phyloP scores from a whole-genome alignment of 2,797 vertebrate species.

The Steatocranus sp. region DNA sequence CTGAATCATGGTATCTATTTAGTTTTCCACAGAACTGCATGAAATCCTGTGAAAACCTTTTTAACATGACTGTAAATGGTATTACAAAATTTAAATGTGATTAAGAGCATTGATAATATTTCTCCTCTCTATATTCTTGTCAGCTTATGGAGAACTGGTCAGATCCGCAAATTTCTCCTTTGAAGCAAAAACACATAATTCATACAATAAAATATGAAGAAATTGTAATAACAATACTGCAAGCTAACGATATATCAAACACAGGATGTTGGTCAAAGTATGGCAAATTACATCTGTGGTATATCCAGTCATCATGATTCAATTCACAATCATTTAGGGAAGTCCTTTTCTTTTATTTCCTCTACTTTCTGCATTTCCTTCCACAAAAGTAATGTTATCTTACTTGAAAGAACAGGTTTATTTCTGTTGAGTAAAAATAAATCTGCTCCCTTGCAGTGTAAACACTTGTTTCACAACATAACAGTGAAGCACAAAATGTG shows the following conservation, averaged over 20 bases:
- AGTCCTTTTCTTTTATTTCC: background rate
- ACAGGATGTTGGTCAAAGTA: background rate
- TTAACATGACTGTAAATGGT: background rate
- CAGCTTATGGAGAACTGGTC: background rate
- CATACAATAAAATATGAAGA: background rate
- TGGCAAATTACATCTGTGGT: background rate
- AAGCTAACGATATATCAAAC: background rate
- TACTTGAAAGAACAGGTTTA: background rate
- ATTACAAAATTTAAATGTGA: rapidly evolving
- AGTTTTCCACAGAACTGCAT: background rate
- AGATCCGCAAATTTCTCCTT: background rate
- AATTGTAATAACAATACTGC: background rate
- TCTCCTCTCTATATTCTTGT: background rate
- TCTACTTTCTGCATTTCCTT: background rate
- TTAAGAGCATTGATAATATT: background rate
- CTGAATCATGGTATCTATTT: background rate
- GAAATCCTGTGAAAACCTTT: background rate
- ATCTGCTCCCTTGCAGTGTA: background rate
- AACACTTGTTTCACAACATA: background rate
- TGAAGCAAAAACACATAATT: background rate
- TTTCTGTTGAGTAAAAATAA: background rate
- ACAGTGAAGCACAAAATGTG: background rate
- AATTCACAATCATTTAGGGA: background rate
- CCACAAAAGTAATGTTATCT: background rate
- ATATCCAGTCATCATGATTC: background rate